Conservation (phyloP, 1,140 invertebrate species). For the Cotesia typhae region DNA sequence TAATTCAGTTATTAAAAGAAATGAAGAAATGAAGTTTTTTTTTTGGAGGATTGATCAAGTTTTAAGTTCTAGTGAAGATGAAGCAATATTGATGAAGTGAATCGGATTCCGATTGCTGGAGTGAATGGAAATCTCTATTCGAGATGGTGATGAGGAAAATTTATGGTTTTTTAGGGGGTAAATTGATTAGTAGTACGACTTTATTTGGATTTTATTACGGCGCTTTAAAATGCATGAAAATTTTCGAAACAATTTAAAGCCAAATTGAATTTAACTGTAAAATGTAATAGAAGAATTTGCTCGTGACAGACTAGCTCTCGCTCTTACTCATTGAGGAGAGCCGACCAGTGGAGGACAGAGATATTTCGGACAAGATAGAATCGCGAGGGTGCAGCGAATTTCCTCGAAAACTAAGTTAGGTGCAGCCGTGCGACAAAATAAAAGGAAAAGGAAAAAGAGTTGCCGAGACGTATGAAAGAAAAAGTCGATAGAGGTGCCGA, state of each 20-base stretch:
- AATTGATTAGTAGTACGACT: too few relatives aligned
- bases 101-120: too few relatives aligned
- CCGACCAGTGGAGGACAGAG: background rate
- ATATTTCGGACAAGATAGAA: constrained; percentile 18
- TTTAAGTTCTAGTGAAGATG: too few relatives aligned
- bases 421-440: constrained; percentile 32
- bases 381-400: constrained; percentile 29
- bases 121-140: too few relatives aligned
- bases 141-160: too few relatives aligned
- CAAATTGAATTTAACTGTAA: constrained; percentile 26
- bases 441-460: constrained; percentile 18
- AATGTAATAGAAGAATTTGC: constrained; percentile 26
- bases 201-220: too few relatives aligned
- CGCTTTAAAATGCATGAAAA: constrained; percentile 13
- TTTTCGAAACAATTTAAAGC: constrained; percentile 9
- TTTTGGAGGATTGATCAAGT: too few relatives aligned
- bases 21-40: too few relatives aligned
- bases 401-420: constrained; percentile 35
- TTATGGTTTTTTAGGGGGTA: too few relatives aligned
- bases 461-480: constrained; percentile 6
- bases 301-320: background rate
- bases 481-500: constrained; percentile 1
- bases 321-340: background rate
- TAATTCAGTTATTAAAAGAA: too few relatives aligned
- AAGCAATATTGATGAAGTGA: too few relatives aligned